Evolutionary conservation across 2,797 vertebrate genomes (phyloP).

Genomic region (Pterois miles): DNA sequence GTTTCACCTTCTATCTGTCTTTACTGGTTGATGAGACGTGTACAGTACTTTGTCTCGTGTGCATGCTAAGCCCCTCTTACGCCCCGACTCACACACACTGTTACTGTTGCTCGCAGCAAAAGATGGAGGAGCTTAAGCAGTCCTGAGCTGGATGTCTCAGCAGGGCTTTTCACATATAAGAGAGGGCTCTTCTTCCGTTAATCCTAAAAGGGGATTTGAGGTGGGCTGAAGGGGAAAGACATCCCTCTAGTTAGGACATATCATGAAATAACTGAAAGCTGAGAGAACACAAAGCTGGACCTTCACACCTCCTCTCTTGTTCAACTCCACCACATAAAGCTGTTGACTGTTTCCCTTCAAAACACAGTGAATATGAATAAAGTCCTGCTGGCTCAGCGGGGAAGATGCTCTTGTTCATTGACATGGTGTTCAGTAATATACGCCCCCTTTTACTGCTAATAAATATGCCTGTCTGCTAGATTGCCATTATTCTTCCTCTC

Average conservation of each 20-base stretch:
- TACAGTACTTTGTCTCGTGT: conserved; percentile 46
- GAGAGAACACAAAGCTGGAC: conserved; percentile 13
- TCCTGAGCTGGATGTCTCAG: conserved; percentile 47
- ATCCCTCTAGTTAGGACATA: conserved; percentile 29
- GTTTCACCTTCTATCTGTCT: conserved; percentile 11
- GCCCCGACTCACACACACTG: neutral
- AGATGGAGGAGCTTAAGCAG: conserved; percentile 48
- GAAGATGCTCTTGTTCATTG: conserved; percentile 25
- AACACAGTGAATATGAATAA: conserved; percentile 26
- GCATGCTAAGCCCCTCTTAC: conserved; percentile 28
- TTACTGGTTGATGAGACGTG: conserved; percentile 54
- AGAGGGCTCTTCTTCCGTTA: conserved; percentile 34
- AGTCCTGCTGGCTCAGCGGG: conserved; percentile 14
- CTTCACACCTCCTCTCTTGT: neutral
- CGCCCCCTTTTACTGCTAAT: neutral
- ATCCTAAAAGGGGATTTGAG: conserved; percentile 41
- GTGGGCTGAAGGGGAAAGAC: conserved; percentile 18
- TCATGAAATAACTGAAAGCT: conserved; percentile 19
- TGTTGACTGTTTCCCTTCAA: conserved; percentile 14
- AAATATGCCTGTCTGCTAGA: neutral
- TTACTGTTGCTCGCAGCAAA: conserved; percentile 10
- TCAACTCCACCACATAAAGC: conserved; percentile 11
- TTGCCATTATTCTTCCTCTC: neutral
- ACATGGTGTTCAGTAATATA: conserved; percentile 10
- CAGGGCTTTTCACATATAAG: conserved; percentile 40